phyloP scores from a whole-genome alignment of 2,113 vertebrate genomes.

The Gallinago jamesoni region DNA sequence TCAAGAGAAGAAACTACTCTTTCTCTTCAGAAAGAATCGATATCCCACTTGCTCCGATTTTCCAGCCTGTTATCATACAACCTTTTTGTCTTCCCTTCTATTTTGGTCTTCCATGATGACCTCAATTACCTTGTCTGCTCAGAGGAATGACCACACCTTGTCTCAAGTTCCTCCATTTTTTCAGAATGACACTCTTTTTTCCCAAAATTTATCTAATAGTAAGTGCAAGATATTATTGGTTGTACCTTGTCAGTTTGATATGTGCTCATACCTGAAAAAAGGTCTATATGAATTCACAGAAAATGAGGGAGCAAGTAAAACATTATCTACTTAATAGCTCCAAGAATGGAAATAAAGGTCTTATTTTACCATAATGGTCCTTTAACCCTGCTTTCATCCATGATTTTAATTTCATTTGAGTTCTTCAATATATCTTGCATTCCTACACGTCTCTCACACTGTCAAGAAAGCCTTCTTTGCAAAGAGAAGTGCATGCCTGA shows the following conservation, averaged over 20 bases:
- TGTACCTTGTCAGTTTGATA: background rate
- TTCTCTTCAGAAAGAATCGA: background rate
- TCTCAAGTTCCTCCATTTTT: background rate
- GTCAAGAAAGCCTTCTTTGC: background rate
- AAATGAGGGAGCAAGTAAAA: background rate
- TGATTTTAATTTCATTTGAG: constrained; percentile 4
- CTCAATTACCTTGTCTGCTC: background rate
- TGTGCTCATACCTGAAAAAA: background rate
- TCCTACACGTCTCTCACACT: background rate
- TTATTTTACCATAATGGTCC: background rate
- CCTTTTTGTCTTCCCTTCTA: background rate
- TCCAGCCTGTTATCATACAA: background rate
- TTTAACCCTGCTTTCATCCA: background rate
- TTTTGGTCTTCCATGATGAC: background rate
- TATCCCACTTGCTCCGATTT: background rate
- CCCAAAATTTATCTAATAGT: background rate
- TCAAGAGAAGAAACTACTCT: background rate
- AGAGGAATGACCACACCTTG: background rate
- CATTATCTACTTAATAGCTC: background rate
- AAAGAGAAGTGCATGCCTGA: background rate
- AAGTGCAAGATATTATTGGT: background rate
- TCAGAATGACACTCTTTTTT: background rate
- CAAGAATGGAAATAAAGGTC: background rate
- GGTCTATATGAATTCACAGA: background rate
- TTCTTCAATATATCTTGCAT: background rate